Evolutionary conservation across 2,888 invertebrate genomes (phyloP).

Genomic region (Noctua pronuba): DNA sequence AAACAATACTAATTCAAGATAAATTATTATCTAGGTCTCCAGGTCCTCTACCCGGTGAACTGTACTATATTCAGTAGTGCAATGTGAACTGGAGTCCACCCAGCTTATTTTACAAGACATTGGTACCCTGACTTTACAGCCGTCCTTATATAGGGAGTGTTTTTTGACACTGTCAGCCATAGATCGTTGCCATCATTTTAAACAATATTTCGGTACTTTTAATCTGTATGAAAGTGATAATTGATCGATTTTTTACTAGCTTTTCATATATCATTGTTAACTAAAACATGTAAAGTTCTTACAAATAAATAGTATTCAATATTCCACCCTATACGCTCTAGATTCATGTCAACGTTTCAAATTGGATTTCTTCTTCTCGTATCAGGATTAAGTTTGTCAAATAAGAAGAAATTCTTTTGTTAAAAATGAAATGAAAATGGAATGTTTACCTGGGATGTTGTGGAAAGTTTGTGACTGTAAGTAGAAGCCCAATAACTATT

Average conservation of each 20-base stretch:
- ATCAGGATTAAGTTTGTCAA: slow-evolving; percentile 10
- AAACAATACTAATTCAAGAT: slow-evolving; percentile 40
- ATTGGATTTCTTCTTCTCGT: slow-evolving; percentile 28
- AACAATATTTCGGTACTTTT: neutral
- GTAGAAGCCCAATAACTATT: neutral
- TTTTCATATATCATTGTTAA: neutral
- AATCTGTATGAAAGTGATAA: neutral
- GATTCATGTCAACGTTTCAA: slow-evolving; percentile 17
- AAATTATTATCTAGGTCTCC: neutral
- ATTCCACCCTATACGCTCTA: neutral
- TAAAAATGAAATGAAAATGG: neutral
- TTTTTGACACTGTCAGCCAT: neutral
- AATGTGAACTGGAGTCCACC: neutral
- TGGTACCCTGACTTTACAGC: neutral
- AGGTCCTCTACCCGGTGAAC: neutral
- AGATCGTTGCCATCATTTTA: neutral
- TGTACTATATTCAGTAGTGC: neutral
- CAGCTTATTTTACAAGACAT: neutral
- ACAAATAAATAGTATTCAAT: slow-evolving; percentile 4
- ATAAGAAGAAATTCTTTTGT: slow-evolving; percentile 6
- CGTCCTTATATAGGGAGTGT: neutral
- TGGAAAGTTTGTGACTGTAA: neutral
- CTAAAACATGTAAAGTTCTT: neutral
- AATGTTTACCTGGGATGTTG: neutral
- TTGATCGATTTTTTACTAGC: neutral